phyloP scores from a whole-genome alignment of 2,888 invertebrate genomes.

The Tanytarsus gracilentus region DNA sequence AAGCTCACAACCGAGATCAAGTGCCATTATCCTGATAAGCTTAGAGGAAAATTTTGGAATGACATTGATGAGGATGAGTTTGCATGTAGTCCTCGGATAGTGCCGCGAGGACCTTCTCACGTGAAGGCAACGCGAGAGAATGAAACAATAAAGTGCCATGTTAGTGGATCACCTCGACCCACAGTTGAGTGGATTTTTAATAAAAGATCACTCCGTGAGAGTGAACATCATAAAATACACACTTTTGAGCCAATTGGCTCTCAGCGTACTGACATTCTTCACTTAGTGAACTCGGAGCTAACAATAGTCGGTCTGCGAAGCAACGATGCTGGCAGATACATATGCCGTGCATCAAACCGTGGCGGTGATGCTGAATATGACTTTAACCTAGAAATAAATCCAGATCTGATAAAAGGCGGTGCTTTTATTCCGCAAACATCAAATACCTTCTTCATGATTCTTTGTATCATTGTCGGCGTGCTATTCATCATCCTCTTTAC shows the following conservation, averaged over 20 bases:
- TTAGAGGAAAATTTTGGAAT: constrained; percentile 64
- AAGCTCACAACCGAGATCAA: constrained; percentile 66
- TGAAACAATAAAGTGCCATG: constrained; percentile 64
- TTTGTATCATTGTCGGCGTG: constrained; percentile 45
- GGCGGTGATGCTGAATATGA: constrained; percentile 72
- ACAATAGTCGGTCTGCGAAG: constrained; percentile 54
- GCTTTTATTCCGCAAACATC: constrained; percentile 29
- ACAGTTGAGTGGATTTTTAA: constrained; percentile 66
- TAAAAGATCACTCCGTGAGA: constrained; percentile 37
- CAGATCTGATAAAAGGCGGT: constrained; percentile 35
- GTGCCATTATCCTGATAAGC: constrained; percentile 59
- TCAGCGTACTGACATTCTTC: constrained; percentile 35
- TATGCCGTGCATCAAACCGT: constrained; percentile 71
- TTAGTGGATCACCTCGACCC: constrained; percentile 66
- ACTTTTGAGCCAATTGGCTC: constrained; percentile 36
- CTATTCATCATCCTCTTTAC: constrained; percentile 42
- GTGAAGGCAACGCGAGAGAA: constrained; percentile 56
- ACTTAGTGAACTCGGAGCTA: constrained; percentile 43
- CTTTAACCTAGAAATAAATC: constrained; percentile 52
- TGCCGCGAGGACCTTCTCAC: constrained; percentile 51
- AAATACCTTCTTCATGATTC: constrained; percentile 44
- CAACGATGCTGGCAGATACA: constrained; percentile 63
- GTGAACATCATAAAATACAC: constrained; percentile 38
- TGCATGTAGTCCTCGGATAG: constrained; percentile 72
- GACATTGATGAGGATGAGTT: constrained; percentile 62